These are phyloP conservation scores for Machimus rusticus DNA, from an alignment of 2,888 invertebrate genomes.

Conservation along the genomic window DNA sequence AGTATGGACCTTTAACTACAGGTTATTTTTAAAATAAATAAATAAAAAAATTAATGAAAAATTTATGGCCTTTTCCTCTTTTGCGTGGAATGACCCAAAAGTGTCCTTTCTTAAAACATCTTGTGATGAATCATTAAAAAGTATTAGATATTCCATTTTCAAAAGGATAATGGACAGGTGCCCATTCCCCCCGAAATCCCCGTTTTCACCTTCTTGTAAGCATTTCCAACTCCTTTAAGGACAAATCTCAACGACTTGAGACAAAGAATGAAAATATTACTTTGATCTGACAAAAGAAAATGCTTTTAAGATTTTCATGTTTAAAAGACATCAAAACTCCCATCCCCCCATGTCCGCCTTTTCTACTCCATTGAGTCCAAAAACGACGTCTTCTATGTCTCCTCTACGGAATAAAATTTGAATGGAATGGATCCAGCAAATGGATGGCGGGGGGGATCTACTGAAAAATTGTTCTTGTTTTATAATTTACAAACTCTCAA, in stretches of 20 bases:
- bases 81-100: too few relatives aligned
- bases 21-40: too few relatives aligned
- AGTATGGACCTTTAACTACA: too few relatives aligned
- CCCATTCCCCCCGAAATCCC: not conserved
- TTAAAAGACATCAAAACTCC: not conserved
- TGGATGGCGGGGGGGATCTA: not conserved
- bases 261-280: not conserved
- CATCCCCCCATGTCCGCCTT: not conserved
- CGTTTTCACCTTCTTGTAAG: not conserved
- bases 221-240: not conserved
- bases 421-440: not conserved
- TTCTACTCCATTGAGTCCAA: not conserved
- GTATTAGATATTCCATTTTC: not conserved
- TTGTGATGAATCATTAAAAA: not conserved
- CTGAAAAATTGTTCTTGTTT: not conserved
- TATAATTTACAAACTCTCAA: not conserved
- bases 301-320: not conserved
- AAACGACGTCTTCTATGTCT: not conserved
- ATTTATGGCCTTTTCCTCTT: too few relatives aligned
- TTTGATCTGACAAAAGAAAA: not conserved
- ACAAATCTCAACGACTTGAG: not conserved
- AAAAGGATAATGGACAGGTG: not conserved
- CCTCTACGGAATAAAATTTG: not conserved
- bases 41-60: too few relatives aligned
- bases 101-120: not conserved